Evolutionary conservation across 2,797 vertebrate species (phyloP).

Genomic region (Hafferia zeledoni): DNA sequence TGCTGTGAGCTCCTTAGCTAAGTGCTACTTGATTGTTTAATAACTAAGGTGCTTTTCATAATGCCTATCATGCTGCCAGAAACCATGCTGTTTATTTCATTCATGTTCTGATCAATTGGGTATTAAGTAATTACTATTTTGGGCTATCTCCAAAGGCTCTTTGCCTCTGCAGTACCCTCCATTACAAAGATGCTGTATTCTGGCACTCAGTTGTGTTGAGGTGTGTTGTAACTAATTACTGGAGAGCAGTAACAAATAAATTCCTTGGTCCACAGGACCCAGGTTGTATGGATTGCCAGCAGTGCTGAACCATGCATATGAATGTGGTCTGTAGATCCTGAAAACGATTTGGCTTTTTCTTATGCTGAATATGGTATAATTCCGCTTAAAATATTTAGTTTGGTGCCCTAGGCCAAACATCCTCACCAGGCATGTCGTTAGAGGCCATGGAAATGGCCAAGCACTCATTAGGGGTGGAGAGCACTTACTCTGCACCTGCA

Average conservation of each 20-base stretch:
- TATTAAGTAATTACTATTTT: slow-evolving; percentile 67
- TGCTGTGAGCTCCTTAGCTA: slow-evolving; percentile 57
- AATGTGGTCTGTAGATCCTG: neutral
- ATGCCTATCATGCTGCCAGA: slow-evolving; percentile 44
- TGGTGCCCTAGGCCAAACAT: slow-evolving; percentile 6
- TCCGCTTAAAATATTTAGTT: neutral
- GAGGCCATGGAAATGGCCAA: neutral
- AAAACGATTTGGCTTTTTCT: neutral
- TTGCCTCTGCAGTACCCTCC: slow-evolving; percentile 15
- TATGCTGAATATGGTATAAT: neutral
- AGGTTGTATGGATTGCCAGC: neutral
- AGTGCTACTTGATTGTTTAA: slow-evolving; percentile 69
- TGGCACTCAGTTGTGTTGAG: neutral
- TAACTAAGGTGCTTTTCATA: slow-evolving; percentile 64
- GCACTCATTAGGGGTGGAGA: slow-evolving; percentile 19
- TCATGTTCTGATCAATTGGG: slow-evolving; percentile 58
- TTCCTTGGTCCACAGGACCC: neutral
- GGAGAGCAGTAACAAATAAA: neutral
- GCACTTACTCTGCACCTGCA: slow-evolving; percentile 45
- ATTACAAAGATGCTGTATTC: slow-evolving; percentile 5
- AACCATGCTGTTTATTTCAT: slow-evolving; percentile 55
- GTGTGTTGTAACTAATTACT: slow-evolving; percentile 39
- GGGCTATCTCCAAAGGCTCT: slow-evolving; percentile 17
- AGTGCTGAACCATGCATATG: fast-evolving
- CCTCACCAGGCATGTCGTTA: neutral